A percentile compares a stretch with the other conserved stretches of the same genome.
Conservation (phyloP, 2,888 invertebrate species). For the Pseudeuparius sepicola region DNA sequence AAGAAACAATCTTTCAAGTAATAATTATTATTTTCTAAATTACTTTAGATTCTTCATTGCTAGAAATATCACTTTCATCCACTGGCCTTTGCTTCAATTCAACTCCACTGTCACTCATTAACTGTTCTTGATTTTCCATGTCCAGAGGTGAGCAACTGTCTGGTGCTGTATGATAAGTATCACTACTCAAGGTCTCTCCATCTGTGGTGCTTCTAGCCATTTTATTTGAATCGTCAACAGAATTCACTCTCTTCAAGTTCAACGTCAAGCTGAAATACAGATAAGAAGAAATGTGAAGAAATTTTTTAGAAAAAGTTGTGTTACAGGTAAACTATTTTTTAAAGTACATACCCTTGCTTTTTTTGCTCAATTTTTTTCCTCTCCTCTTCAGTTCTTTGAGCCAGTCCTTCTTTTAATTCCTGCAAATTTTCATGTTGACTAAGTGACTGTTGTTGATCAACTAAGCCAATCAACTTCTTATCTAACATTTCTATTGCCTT, state of each 20-base stretch:
- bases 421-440: slow-evolving; percentile 23
- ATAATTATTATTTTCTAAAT: slow-evolving; percentile 1
- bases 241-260: slow-evolving; percentile 48
- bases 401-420: slow-evolving; percentile 38
- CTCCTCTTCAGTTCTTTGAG: slow-evolving; percentile 43
- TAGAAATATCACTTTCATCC: slow-evolving; percentile 52
- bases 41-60: slow-evolving; percentile 49
- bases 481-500: slow-evolving; percentile 61
- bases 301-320: too few relatives aligned
- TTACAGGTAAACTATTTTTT: too few relatives aligned
- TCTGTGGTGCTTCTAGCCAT: slow-evolving; percentile 26
- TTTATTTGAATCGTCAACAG: slow-evolving; percentile 33
- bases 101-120: slow-evolving; percentile 48
- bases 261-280: slow-evolving; percentile 54
- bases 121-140: too few relatives aligned
- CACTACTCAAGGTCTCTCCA: slow-evolving; percentile 41
- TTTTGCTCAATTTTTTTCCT: slow-evolving; percentile 42
- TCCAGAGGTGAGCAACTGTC: slow-evolving; percentile 33
- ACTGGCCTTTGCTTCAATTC: slow-evolving; percentile 36
- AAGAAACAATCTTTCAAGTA: slow-evolving; percentile 10
- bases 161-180: slow-evolving; percentile 68
- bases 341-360: slow-evolving; percentile 42
- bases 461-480: slow-evolving; percentile 55
- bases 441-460: slow-evolving; percentile 47
- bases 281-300: too few relatives aligned